A percentile compares a stretch with the other conserved stretches of the same genome.
These are phyloP conservation scores for Macaca mulatta DNA, from an alignment of 2,113 vertebrate genomes.

Conservation along the genomic window DNA sequence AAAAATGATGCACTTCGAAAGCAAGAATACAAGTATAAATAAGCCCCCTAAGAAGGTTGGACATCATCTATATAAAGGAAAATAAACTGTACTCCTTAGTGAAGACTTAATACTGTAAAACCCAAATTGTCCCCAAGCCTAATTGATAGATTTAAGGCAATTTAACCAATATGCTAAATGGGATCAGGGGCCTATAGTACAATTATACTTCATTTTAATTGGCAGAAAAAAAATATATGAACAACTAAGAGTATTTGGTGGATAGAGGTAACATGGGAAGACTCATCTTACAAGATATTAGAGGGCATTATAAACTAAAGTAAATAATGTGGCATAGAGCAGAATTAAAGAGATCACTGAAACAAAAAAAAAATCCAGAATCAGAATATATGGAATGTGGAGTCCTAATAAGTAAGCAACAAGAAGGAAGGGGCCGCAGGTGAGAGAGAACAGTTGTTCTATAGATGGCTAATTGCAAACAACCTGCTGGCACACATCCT, in stretches of 20 bases:
- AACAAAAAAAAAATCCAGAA: not conserved
- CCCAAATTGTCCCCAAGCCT: not conserved
- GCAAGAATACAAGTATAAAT: not conserved
- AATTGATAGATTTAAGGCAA: not conserved
- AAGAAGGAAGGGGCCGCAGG: not conserved
- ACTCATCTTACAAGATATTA: not conserved
- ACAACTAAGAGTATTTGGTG: not conserved
- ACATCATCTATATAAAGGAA: not conserved
- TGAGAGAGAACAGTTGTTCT: no score
- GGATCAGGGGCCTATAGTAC: not conserved
- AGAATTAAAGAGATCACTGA: not conserved
- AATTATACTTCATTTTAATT: not conserved
- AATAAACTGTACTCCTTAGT: not conserved
- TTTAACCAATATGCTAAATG: not conserved
- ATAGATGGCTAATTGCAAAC: no score
- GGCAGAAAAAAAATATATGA: not conserved
- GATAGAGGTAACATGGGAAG: not conserved
- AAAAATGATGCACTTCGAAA: not conserved
- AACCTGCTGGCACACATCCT: no score
- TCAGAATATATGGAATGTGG: not conserved
- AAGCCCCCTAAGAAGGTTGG: not conserved
- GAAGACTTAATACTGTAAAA: not conserved
- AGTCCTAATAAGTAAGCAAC: no score
- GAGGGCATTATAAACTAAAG: not conserved
- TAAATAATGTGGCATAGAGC: not conserved